phyloP scores from a whole-genome alignment of 1,140 invertebrate species.

The Sitophilus oryzae region DNA sequence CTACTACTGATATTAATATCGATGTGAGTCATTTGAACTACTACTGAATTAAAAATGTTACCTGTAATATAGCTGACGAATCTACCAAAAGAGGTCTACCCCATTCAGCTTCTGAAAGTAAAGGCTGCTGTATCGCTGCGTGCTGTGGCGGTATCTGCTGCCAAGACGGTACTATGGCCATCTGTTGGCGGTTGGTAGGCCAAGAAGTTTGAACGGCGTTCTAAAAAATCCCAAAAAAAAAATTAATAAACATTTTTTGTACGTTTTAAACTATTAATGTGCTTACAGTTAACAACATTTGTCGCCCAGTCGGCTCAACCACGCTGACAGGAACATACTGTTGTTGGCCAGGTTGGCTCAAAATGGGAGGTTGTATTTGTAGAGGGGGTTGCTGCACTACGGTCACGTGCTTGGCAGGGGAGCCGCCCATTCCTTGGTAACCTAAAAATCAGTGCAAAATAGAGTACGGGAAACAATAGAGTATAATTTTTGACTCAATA shows the following conservation, averaged over 20 bases:
- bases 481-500: no score
- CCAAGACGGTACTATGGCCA: constrained; percentile 84
- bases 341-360: constrained; percentile 67
- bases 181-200: constrained; percentile 71
- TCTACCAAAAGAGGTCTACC: constrained; percentile 74
- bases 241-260: neutral
- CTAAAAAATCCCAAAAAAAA: constrained; percentile 37
- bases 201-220: constrained; percentile 76
- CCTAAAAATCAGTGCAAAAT: constrained; percentile 17
- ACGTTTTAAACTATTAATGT: neutral
- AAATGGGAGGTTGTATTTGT: constrained; percentile 63
- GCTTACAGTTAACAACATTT: constrained; percentile 61
- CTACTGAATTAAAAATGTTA: neutral
- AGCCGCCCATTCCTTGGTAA: constrained; percentile 79
- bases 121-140: constrained; percentile 64
- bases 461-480: neutral
- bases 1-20: no score
- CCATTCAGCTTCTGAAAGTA: constrained; percentile 68
- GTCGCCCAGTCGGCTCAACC: constrained; percentile 66
- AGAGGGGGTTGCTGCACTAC: constrained; percentile 67
- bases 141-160: constrained; percentile 70
- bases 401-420: constrained; percentile 82
- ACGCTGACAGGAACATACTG: constrained; percentile 89
- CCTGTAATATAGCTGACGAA: constrained; percentile 54
- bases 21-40: neutral